phyloP scores from a whole-genome alignment of 30 jellyfish, hydroid and myxozoan genomes.

The Aurelia coerulea region DNA sequence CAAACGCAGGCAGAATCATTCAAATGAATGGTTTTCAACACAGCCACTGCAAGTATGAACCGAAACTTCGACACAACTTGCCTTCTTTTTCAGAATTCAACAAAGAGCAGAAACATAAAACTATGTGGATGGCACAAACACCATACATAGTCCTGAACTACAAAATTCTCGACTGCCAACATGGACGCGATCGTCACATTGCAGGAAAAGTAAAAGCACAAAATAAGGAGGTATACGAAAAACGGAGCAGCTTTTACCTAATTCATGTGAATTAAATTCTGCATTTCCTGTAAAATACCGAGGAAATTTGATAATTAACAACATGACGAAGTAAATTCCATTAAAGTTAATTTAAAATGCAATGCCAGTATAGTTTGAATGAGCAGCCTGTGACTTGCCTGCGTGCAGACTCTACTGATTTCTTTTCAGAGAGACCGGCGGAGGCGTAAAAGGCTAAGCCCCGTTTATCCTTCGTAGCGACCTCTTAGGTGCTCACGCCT shows the following conservation, averaged over 20 bases:
- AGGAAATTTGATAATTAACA: too few species aligned
- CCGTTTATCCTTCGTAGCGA: too few species aligned
- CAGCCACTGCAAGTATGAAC: background rate
- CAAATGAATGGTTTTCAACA: background rate
- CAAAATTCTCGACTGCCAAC: conserved; percentile 49
- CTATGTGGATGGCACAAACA: conserved; percentile 11
- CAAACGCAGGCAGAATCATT: background rate
- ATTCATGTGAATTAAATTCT: too few species aligned
- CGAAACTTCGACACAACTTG: background rate
- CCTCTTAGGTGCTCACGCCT: too few species aligned
- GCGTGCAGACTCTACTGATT: too few species aligned
- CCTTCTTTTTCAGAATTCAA: background rate
- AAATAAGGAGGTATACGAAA: conserved; percentile 1
- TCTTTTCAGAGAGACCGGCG: too few species aligned
- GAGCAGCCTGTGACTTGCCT: too few species aligned
- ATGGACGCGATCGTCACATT: conserved; percentile 27
- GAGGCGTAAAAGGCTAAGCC: too few species aligned
- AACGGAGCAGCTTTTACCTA: background rate
- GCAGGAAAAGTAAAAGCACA: conserved; percentile 7
- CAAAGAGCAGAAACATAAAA: conserved; percentile 20
- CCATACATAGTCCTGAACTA: conserved; percentile 26
- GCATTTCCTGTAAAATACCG: too few species aligned
- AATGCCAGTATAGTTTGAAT: too few species aligned
- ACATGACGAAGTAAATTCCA: too few species aligned
- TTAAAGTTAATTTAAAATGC: too few species aligned